Conservation (phyloP, 2,888 invertebrate species). For the Drosophila eohydei region DNA sequence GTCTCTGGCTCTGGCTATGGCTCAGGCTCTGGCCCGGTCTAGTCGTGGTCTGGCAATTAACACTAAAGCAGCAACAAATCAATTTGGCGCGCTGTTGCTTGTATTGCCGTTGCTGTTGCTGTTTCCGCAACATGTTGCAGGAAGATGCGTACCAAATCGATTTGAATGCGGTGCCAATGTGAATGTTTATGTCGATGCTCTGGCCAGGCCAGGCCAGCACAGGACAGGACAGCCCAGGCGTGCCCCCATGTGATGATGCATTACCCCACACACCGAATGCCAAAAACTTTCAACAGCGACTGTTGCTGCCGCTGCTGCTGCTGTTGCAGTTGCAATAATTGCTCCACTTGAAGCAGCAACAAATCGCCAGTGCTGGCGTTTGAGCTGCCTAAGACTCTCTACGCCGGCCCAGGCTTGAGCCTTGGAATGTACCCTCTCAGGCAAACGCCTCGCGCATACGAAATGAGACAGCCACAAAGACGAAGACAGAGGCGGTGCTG, state of each 20-base stretch:
- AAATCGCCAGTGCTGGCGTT: conserved; percentile 53
- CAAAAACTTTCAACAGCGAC: conserved; percentile 47
- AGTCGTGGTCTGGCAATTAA: conserved; percentile 77
- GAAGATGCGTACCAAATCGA: conserved; percentile 81
- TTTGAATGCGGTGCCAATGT: conserved; percentile 71
- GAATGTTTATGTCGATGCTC: conserved; percentile 40
- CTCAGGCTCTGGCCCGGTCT: conserved; percentile 28
- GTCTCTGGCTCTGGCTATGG: conserved; percentile 7
- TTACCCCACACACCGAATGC: conserved; percentile 45
- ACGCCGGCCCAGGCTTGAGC: conserved; percentile 29
- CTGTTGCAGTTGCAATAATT: conserved; percentile 71
- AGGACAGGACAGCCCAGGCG: conserved; percentile 27
- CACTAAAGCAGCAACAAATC: conserved; percentile 80
- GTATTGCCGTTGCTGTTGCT: conserved; percentile 30
- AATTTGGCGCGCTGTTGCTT: conserved; percentile 75
- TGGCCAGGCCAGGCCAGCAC: conserved; percentile 10
- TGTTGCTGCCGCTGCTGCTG: conserved; percentile 34
- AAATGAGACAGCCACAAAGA: conserved; percentile 71
- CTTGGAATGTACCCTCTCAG: conserved; percentile 53
- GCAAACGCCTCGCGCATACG: conserved; percentile 71
- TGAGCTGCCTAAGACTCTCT: conserved; percentile 23
- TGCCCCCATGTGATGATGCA: conserved; percentile 62
- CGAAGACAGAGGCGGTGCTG: conserved; percentile 23
- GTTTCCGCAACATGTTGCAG: conserved; percentile 78
- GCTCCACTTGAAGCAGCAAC: conserved; percentile 76